Conservation (phyloP, 2,113 vertebrate species). For the Anarrhichthys ocellatus region DNA sequence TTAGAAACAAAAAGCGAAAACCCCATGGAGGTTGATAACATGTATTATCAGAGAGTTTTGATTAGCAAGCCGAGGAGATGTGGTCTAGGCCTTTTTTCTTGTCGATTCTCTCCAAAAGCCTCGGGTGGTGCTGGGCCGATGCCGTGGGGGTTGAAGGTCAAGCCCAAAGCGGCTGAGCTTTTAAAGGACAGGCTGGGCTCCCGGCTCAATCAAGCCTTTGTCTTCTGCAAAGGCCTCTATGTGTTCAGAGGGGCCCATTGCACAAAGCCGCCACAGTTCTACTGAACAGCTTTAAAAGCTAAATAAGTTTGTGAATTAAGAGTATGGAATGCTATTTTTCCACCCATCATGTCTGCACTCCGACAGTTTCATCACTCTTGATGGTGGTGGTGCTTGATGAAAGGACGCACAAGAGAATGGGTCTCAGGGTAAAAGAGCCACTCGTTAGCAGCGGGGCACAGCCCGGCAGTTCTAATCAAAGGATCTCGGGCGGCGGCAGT, state of each 20-base stretch:
- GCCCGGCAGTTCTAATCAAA: conserved; percentile 64
- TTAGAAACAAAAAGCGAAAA: conserved; percentile 2
- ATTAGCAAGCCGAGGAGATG: neutral
- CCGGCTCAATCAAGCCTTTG: conserved; percentile 85
- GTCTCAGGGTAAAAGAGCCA: conserved; percentile 37
- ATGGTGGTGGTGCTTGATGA: conserved; percentile 33
- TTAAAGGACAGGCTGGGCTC: conserved; percentile 70
- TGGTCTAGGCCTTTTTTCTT: conserved; percentile 36
- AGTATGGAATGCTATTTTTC: conserved; percentile 69
- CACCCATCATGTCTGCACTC: conserved; percentile 40
- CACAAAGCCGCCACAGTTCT: conserved; percentile 85
- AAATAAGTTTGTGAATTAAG: conserved; percentile 79
- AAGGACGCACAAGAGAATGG: conserved; percentile 55
- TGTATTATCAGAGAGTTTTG: conserved; percentile 9
- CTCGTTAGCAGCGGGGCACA: conserved; percentile 69
- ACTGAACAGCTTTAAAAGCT: conserved; percentile 71
- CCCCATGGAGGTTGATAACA: neutral
- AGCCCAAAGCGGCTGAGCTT: conserved; percentile 63
- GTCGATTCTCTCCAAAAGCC: conserved; percentile 27
- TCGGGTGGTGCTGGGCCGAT: conserved; percentile 33
- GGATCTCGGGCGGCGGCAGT: conserved; percentile 43
- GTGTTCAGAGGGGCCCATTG: conserved; percentile 67
- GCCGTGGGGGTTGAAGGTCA: conserved; percentile 77
- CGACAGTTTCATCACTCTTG: conserved; percentile 53
- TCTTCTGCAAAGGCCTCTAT: conserved; percentile 70